Percentiles rank a stretch among this genome's conserved stretches.
These are phyloP conservation scores for Chrysolina oricalcia DNA, from an alignment of 2,888 invertebrate genomes.

Conservation along the genomic window DNA sequence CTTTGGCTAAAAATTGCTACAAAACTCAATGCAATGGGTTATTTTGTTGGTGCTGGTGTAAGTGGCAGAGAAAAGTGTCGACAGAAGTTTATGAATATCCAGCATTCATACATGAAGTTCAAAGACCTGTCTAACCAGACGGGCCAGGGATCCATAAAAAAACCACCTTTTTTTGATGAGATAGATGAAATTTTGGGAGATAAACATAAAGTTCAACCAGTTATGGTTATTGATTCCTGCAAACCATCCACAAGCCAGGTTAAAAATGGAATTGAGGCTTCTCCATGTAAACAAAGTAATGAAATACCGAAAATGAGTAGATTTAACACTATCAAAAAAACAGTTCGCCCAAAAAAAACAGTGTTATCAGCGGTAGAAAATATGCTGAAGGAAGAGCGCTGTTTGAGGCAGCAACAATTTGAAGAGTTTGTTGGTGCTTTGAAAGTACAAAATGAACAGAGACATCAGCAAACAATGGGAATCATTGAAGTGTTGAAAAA, in stretches of 20 bases:
- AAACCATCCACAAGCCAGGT: too few species aligned
- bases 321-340: not conserved
- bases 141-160: too few species aligned
- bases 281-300: too few species aligned
- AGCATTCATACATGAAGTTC: conserved; percentile 4
- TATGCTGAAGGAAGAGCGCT: not conserved
- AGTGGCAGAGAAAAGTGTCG: conserved; percentile 27
- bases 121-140: too few species aligned
- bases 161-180: too few species aligned
- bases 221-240: too few species aligned
- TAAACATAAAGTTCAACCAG: too few species aligned
- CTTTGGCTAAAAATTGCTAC: too few species aligned
- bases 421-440: too few species aligned
- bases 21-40: not conserved
- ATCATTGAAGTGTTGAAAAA: not conserved
- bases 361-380: not conserved
- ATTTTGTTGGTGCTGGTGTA: conserved; percentile 26
- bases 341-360: not conserved
- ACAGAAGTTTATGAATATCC: conserved; percentile 26
- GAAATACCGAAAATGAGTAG: not conserved
- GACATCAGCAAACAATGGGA: not conserved
- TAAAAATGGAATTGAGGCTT: too few species aligned
- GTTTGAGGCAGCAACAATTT: not conserved
- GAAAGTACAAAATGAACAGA: not conserved
- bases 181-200: too few species aligned